These are phyloP conservation scores for Pachyseris speciosa DNA, from an alignment of 64 coral and sea anemone genomes.

Conservation along the genomic window DNA sequence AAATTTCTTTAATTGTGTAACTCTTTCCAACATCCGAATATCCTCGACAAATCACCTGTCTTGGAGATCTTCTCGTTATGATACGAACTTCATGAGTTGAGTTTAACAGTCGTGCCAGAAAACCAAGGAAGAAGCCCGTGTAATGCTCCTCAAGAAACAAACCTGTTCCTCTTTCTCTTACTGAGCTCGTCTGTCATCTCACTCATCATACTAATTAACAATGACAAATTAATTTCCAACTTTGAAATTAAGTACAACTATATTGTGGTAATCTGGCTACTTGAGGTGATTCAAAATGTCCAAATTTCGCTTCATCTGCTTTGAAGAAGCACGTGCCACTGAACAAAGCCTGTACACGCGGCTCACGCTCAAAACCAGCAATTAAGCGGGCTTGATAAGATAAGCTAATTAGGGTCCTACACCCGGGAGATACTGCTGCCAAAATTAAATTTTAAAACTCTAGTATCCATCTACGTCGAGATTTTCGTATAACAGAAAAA, in stretches of 20 bases:
- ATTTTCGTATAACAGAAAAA: not conserved
- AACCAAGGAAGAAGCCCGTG: too few relatives aligned
- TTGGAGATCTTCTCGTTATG: too few relatives aligned
- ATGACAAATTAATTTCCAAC: slow-evolving; percentile 29
- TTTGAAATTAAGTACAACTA: slow-evolving; percentile 43
- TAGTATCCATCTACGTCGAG: not conserved
- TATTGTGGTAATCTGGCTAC: not conserved
- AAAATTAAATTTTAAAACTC: slow-evolving; percentile 24
- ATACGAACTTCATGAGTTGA: too few relatives aligned
- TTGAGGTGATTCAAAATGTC: slow-evolving; percentile 17
- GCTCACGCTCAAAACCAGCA: not conserved
- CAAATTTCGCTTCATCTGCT: slow-evolving; percentile 24
- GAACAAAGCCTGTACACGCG: slow-evolving; percentile 14
- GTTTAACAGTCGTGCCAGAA: too few relatives aligned
- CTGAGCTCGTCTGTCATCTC: not conserved
- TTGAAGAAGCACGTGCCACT: slow-evolving; percentile 13
- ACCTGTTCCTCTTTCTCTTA: not conserved
- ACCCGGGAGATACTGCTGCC: not conserved
- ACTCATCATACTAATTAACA: slow-evolving; percentile 13
- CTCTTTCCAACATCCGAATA: not conserved
- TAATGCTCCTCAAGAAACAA: too few relatives aligned
- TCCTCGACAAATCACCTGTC: too few relatives aligned
- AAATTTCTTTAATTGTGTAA: not conserved
- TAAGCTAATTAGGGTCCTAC: slow-evolving; percentile 25
- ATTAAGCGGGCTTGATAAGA: slow-evolving; percentile 35